Evolutionary conservation across 2,888 invertebrate genomes (phyloP).

Genomic region (Erpobdella octoculata): DNA sequence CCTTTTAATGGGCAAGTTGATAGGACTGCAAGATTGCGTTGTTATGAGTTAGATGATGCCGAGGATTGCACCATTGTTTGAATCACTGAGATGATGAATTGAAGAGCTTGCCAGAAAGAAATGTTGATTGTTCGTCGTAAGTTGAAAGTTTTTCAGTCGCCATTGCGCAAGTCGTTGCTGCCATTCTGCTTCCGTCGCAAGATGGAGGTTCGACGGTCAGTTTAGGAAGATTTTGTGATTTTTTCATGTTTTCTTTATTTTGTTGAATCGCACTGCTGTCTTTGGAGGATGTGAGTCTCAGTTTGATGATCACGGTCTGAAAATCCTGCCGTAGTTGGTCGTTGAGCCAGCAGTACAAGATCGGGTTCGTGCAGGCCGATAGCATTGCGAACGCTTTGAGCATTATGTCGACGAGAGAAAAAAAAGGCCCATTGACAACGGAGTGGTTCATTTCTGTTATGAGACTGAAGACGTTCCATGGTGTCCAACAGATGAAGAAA

Average conservation of each 20-base stretch:
- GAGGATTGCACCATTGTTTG: neutral
- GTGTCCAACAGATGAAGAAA: slow-evolving; percentile 49
- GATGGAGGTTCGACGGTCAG: neutral
- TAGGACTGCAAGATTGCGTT: too few species aligned
- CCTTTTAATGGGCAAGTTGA: too few species aligned
- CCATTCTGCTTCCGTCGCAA: neutral
- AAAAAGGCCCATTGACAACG: slow-evolving; percentile 41
- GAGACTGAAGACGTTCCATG: slow-evolving; percentile 46
- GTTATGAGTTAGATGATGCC: neutral
- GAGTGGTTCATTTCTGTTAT: slow-evolving; percentile 42
- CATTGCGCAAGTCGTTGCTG: neutral
- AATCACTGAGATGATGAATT: neutral
- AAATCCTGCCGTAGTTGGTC: slow-evolving; percentile 49
- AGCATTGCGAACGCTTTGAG: slow-evolving; percentile 49
- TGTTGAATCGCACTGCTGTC: neutral
- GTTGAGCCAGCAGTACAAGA: slow-evolving; percentile 51
- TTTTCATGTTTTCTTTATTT: neutral
- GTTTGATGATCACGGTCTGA: slow-evolving; percentile 31
- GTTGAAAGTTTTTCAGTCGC: neutral
- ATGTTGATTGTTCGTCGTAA: neutral
- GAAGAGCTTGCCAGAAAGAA: neutral
- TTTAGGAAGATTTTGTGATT: neutral
- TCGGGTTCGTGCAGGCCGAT: slow-evolving; percentile 49
- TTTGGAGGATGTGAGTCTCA: slow-evolving; percentile 12
- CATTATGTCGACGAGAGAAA: slow-evolving; percentile 44